These are phyloP conservation scores for Stenurella melanura DNA, from an alignment of 2,888 invertebrate species.

Conservation along the genomic window DNA sequence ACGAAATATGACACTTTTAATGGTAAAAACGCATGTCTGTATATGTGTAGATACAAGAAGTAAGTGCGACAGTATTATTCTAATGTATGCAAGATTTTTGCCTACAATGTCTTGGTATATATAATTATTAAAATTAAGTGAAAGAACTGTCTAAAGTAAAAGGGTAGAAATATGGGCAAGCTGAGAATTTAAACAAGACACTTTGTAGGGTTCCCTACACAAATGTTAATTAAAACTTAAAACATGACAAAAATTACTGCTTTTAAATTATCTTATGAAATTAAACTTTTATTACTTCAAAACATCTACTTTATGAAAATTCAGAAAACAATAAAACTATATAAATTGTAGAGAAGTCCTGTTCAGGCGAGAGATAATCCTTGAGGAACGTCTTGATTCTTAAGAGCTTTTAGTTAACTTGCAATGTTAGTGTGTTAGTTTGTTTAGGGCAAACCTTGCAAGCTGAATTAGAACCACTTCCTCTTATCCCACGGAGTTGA, in stretches of 20 bases:
- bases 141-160: slow-evolving; percentile 65
- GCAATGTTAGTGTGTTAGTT: too few species aligned
- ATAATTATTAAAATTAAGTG: slow-evolving; percentile 58
- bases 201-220: slow-evolving; percentile 66
- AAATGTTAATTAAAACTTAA: slow-evolving; percentile 71
- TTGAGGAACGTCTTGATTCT: slow-evolving; percentile 9
- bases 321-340: slow-evolving; percentile 46
- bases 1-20: too few species aligned
- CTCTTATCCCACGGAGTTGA: too few species aligned
- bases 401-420: too few species aligned
- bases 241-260: slow-evolving; percentile 69
- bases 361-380: slow-evolving; percentile 27
- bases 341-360: slow-evolving; percentile 31
- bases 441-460: too few species aligned
- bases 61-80: not conserved
- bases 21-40: not conserved
- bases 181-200: slow-evolving; percentile 69
- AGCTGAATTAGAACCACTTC: too few species aligned
- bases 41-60: not conserved
- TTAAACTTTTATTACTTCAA: slow-evolving; percentile 66
- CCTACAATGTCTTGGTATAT: not conserved
- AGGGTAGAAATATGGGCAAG: slow-evolving; percentile 68
- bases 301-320: slow-evolving; percentile 55
- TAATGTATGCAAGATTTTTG: not conserved
- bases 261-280: slow-evolving; percentile 66